Conservation (phyloP, 2,888 invertebrate species). For the Meteorus cinctellus region DNA sequence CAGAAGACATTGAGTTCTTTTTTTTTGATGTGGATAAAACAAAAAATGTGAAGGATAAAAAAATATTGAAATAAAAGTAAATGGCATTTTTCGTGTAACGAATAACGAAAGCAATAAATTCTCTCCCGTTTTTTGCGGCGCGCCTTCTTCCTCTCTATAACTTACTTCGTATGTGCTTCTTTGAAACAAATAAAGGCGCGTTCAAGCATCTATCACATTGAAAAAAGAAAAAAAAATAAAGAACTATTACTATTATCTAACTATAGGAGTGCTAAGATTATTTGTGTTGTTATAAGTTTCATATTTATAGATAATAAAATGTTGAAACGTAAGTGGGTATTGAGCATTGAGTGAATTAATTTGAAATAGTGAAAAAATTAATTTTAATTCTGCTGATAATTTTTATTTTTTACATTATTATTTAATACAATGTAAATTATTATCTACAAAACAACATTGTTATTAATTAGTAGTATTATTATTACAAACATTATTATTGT, state of each 20-base stretch:
- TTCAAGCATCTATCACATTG: neutral
- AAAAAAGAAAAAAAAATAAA: neutral
- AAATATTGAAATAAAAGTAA: slow-evolving; percentile 13
- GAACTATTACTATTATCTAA: neutral
- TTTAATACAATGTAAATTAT: neutral
- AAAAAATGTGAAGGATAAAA: neutral
- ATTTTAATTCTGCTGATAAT: neutral
- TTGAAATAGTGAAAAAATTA: neutral
- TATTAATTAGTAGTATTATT: neutral
- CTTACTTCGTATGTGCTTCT: neutral
- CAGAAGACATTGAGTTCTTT: too few species aligned
- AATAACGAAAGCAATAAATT: slow-evolving; percentile 41
- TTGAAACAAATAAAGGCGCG: neutral
- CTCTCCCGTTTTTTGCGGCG: slow-evolving; percentile 12
- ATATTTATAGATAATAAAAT: neutral
- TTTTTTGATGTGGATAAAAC: neutral
- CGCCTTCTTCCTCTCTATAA: slow-evolving; percentile 13
- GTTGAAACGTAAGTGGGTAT: neutral
- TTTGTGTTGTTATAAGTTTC: neutral
- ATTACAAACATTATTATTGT: neutral
- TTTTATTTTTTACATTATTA: neutral
- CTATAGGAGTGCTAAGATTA: neutral
- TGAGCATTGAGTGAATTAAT: neutral
- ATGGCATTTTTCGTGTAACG: slow-evolving; percentile 30
- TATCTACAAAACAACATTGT: neutral